Evolutionary conservation across 1,140 invertebrate genomes (phyloP).

Genomic region (Penaeus vannamei): DNA sequence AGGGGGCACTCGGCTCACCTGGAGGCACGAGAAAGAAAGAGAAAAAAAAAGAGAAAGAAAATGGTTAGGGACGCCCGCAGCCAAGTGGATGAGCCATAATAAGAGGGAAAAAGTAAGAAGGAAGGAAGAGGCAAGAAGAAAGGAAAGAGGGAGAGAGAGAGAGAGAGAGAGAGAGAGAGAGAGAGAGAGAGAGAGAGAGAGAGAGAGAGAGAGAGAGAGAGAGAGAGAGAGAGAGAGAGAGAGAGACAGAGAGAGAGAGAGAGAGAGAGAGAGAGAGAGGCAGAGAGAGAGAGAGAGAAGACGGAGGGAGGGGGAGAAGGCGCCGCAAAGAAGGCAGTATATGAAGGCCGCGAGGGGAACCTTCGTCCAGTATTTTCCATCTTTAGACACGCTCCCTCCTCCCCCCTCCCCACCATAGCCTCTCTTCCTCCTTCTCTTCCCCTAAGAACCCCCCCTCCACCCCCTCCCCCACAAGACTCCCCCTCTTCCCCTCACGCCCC

Average conservation of each 20-base stretch:
- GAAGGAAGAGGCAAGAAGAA: background rate
- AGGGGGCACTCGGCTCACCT: no score
- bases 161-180: background rate
- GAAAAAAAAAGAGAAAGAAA: conserved; percentile 2
- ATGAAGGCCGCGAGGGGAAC: background rate
- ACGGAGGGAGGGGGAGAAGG: background rate
- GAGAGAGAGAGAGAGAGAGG: background rate
- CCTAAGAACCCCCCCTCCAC: background rate
- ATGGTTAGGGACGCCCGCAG: background rate
- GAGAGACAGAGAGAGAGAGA: background rate
- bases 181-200: background rate
- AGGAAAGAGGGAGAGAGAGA: conserved; percentile 9
- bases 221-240: background rate
- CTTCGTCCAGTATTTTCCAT: no score
- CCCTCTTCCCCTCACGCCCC: no score
- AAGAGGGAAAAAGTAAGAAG: background rate
- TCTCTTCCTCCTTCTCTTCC: no score
- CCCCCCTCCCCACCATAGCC: no score
- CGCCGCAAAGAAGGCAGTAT: background rate
- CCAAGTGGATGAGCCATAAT: background rate
- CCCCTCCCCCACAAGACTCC: background rate
- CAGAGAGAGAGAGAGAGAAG: background rate
- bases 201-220: background rate
- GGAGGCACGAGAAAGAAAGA: background rate
- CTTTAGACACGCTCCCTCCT: no score